Evolutionary conservation across 2,888 invertebrate genomes (phyloP), one percentile per base, ranked within the genome.

Genomic region (Girardia tigrina): DNA sequence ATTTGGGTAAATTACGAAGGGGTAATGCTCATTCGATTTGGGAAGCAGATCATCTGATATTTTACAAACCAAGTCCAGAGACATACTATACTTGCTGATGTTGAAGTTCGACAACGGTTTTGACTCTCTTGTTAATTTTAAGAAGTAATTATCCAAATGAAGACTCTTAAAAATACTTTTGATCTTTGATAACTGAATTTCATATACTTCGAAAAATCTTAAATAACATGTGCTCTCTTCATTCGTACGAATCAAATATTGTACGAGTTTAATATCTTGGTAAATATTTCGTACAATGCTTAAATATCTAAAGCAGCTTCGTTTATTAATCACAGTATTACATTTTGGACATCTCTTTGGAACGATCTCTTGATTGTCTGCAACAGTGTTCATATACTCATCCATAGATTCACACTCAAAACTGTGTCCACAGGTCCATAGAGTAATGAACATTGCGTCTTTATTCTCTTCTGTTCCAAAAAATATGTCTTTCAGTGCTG

Each of bases 351-450:
- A 74, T 2, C 42, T 26, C 69, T 73, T 73, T 36, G 4, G 28
- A 29, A 29, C 36, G 12, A 73, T 29, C 16, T 28, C 36, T 36
- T 16, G 14, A n/a, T 73, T 23, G 12, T 29, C 36, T 27, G 72
- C 8, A 28, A 29, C 29, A 6, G 20, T 26, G n/a, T 8, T 16
- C 74, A 74, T 74, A 42, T 26, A 42, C 20, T 1, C n/a, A 69
- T 75, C 75, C 56, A 75, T 29, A n/a, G 26, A 23, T n/a, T 26
- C 70, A 20, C 56, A 29, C 26, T 75, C 75, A 27, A 75, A 75
- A 12, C 29, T 75, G 28, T 75, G 75, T 26, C 29, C 70, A 70
- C 75, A 75, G n/a, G 75, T 75, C 28, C 70, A 29, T 28, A 75
- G 70, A 20, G 70, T 70, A 26, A 75, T 71, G 29, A 28, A 75